A percentile compares a stretch with the other conserved stretches of the same genome.
These are phyloP conservation scores for Apolygus lucorum DNA, from an alignment of 1,140 invertebrate genomes.

Conservation along the genomic window DNA sequence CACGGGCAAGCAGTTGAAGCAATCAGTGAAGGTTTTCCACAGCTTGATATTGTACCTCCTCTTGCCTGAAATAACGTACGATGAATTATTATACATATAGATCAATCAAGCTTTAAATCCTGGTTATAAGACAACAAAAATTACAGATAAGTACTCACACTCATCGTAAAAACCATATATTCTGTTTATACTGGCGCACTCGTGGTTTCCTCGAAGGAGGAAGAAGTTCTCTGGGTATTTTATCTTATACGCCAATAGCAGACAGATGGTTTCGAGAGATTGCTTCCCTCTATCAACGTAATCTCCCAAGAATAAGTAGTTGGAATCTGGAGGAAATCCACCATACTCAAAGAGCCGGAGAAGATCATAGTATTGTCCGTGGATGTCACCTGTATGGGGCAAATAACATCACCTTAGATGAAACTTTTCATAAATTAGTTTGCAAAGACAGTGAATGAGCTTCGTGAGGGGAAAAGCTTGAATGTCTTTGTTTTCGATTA, in stretches of 20 bases:
- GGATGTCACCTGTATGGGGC: conserved; percentile 95
- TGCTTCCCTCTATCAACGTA: conserved; percentile 86
- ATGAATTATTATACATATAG: not conserved
- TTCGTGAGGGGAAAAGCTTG: too few species aligned
- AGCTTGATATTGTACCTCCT: conserved; percentile 86
- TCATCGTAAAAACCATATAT: conserved; percentile 88
- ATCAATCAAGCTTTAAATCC: not conserved
- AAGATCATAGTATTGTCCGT: conserved; percentile 90
- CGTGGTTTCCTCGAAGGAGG: conserved; percentile 74
- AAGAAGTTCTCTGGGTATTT: conserved; percentile 96
- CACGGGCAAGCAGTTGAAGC: conserved; percentile 96
- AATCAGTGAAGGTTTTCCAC: conserved; percentile 69
- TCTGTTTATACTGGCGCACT: conserved; percentile 77
- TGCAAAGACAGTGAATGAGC: too few species aligned
- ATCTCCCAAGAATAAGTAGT: conserved; percentile 91
- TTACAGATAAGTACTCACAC: conserved; percentile 54
- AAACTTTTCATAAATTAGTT: too few species aligned
- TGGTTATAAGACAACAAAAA: not conserved
- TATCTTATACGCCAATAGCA: conserved; percentile 86
- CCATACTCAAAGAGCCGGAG: conserved; percentile 94
- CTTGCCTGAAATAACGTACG: conserved; percentile 41
- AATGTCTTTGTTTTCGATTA: too few species aligned
- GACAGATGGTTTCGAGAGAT: conserved; percentile 76
- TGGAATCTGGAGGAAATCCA: conserved; percentile 92
- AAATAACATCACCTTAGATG: too few species aligned